These are phyloP conservation scores for Galeopterus variegatus DNA, from an alignment of 2,113 vertebrate species.

Conservation along the genomic window DNA sequence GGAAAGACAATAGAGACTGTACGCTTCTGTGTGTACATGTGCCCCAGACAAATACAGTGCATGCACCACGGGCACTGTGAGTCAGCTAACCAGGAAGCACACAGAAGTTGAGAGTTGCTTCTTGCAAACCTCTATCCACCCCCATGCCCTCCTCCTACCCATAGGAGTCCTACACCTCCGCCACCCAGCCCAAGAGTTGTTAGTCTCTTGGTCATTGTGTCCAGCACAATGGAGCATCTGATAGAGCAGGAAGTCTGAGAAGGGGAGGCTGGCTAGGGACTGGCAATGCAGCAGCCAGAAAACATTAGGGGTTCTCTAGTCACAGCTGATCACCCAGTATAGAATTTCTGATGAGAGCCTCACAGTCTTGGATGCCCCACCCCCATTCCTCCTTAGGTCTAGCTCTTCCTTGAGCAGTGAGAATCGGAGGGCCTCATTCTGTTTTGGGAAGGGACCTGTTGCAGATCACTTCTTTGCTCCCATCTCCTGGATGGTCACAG, in stretches of 20 bases:
- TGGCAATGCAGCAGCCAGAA: slow-evolving; percentile 21
- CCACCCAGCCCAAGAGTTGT: neutral
- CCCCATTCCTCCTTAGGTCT: neutral
- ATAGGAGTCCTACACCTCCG: neutral
- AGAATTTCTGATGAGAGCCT: slow-evolving; percentile 40
- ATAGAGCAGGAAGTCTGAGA: slow-evolving; percentile 20
- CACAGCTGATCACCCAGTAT: neutral
- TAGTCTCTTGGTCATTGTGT: neutral
- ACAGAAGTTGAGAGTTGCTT: neutral
- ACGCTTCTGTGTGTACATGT: neutral
- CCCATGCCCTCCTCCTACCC: neutral
- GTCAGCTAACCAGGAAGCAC: neutral
- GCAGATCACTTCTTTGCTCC: neutral
- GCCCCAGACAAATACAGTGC: neutral
- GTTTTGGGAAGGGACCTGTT: slow-evolving; percentile 25
- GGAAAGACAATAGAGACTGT: neutral
- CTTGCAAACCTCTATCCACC: neutral
- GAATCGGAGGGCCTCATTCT: slow-evolving; percentile 35
- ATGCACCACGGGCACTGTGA: neutral
- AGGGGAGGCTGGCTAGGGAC: neutral
- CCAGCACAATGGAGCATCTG: neutral
- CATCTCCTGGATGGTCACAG: neutral
- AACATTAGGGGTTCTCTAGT: neutral
- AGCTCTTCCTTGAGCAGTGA: neutral
- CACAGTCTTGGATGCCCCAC: neutral